Evolutionary conservation across 2,888 invertebrate genomes (phyloP).

Genomic region (Norana najaformis): DNA sequence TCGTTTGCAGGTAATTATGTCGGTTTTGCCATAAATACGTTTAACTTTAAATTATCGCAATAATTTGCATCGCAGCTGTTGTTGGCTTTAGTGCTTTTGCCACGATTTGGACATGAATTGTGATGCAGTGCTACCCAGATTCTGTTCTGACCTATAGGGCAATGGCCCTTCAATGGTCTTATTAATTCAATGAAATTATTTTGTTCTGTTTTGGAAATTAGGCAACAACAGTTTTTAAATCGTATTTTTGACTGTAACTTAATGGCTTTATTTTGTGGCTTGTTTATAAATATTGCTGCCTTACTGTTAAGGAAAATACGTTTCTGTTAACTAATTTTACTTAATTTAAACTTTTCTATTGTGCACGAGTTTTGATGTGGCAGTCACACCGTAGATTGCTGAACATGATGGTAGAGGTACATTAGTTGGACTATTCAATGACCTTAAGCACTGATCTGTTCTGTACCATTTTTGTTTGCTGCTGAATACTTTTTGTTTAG

Average conservation of each 20-base stretch:
- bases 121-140: background rate
- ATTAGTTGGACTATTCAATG: background rate
- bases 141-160: background rate
- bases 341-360: background rate
- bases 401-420: too few relatives aligned
- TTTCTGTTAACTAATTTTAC: background rate
- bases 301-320: background rate
- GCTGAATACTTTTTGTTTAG: background rate
- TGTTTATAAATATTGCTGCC: background rate
- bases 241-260: background rate
- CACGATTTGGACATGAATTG: background rate
- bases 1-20: background rate
- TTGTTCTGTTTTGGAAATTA: background rate
- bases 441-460: background rate
- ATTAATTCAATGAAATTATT: background rate
- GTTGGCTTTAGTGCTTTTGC: background rate
- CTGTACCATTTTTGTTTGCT: background rate
- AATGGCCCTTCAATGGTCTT: background rate
- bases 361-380: too few relatives aligned
- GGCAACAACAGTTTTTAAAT: background rate
- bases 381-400: background rate
- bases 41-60: background rate
- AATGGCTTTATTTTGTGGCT: background rate
- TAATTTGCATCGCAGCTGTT: background rate
- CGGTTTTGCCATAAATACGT: background rate